These are phyloP conservation scores for Campaea margaritaria DNA, from an alignment of 2,888 invertebrate species.

Conservation along the genomic window DNA sequence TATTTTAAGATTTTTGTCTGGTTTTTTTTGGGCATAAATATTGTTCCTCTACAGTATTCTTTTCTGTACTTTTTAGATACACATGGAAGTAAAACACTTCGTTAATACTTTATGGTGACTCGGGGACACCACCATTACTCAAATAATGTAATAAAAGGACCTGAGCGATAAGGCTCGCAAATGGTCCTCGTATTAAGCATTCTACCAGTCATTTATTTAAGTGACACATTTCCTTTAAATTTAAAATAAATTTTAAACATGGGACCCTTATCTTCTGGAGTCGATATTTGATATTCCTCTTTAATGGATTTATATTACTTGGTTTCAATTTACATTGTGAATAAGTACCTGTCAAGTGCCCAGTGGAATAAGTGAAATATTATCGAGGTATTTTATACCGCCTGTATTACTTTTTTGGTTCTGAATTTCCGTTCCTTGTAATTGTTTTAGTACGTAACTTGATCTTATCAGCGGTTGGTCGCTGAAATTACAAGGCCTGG, in stretches of 20 bases:
- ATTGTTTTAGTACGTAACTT: background rate
- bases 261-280: constrained; percentile 52
- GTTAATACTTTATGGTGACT: too few species aligned
- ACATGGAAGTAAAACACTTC: too few species aligned
- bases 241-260: constrained; percentile 63
- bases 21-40: too few species aligned
- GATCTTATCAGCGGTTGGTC: constrained; percentile 10
- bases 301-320: constrained; percentile 70
- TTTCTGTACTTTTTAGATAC: too few species aligned
- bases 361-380: constrained; percentile 48
- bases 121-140: too few species aligned
- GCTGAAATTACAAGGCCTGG: constrained; percentile 9
- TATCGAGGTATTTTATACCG: constrained; percentile 30
- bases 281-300: constrained; percentile 68
- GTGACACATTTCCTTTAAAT: constrained; percentile 36
- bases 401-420: constrained; percentile 27
- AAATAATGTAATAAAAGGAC: too few species aligned
- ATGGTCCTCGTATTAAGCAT: constrained; percentile 10
- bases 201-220: constrained; percentile 29
- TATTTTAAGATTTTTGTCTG: too few species aligned
- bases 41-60: too few species aligned
- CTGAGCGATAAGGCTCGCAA: constrained; percentile 3
- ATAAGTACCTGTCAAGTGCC: constrained; percentile 56
- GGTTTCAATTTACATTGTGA: constrained; percentile 68
- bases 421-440: constrained; percentile 16